Percentiles rank a stretch among this genome's conserved stretches.
Evolutionary conservation across 1,140 invertebrate species (phyloP).

Genomic region (Ceratitis capitata): DNA sequence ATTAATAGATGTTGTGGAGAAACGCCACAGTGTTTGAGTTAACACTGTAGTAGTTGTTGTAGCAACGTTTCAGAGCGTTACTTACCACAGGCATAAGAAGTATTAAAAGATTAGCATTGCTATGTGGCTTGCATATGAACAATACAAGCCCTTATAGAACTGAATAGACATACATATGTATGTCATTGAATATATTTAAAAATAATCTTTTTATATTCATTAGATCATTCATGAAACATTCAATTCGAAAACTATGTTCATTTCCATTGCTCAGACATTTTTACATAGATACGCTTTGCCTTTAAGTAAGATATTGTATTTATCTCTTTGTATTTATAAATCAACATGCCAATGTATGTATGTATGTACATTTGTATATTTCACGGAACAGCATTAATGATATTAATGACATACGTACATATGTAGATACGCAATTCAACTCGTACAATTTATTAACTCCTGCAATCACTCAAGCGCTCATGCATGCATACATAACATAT

Average conservation of each 20-base stretch:
- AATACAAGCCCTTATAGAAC: neutral
- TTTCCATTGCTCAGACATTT: neutral
- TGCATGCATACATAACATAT: no score
- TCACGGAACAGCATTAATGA: neutral
- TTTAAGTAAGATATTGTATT: neutral
- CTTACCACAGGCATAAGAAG: neutral
- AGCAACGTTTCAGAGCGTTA: neutral
- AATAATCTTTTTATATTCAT: neutral
- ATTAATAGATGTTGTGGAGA: no score
- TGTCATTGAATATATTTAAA: neutral
- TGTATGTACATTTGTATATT: neutral
- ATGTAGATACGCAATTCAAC: neutral
- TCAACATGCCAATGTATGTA: neutral
- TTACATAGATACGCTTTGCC: neutral
- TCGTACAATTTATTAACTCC: neutral
- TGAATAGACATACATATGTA: neutral
- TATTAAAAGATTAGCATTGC: neutral
- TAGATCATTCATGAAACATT: neutral
- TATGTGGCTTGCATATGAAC: neutral
- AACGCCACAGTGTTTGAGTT: neutral
- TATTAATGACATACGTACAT: neutral
- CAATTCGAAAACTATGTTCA: neutral
- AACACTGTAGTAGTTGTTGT: neutral
- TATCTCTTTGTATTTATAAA: neutral
- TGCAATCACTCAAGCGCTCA: neutral